phyloP scores from a whole-genome alignment of 2,888 invertebrate genomes.

The Pherbina coryleti region DNA sequence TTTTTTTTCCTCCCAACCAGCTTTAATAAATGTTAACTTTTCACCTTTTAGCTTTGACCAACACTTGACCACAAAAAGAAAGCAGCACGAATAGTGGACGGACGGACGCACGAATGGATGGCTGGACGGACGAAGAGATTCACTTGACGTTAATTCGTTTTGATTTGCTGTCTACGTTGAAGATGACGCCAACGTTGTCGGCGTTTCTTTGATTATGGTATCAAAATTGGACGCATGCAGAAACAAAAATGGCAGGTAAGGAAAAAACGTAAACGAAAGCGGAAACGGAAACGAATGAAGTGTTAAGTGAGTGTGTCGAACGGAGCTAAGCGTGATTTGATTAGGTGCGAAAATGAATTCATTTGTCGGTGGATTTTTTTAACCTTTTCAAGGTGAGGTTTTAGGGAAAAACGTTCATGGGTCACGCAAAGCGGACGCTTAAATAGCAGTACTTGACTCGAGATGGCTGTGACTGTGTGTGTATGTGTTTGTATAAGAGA shows the following conservation, averaged over 20 bases:
- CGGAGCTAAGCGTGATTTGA: constrained; percentile 24
- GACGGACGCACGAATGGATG: background rate
- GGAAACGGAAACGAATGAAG: constrained; percentile 31
- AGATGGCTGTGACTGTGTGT: background rate
- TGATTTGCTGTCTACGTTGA: constrained; percentile 48
- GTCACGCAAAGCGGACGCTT: background rate
- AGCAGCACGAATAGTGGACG: background rate
- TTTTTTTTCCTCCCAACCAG: background rate
- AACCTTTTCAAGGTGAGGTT: background rate
- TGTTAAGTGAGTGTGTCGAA: constrained; percentile 34
- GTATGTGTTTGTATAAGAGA: background rate
- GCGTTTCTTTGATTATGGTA: background rate
- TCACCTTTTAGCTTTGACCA: constrained; percentile 19
- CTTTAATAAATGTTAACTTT: constrained; percentile 15
- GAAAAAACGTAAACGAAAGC: constrained; percentile 12
- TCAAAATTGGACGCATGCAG: background rate
- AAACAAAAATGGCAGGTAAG: background rate
- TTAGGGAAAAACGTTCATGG: background rate
- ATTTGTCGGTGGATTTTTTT: background rate
- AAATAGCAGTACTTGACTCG: background rate
- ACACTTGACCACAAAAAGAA: constrained; percentile 1
- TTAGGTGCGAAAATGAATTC: constrained; percentile 25
- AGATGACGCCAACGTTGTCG: constrained; percentile 14
- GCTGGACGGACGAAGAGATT: background rate
- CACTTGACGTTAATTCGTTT: constrained; percentile 51